A percentile compares a stretch with the other conserved stretches of the same genome.
These are phyloP conservation scores for Agonopterix subpropinquella DNA, from an alignment of 2,888 invertebrate species.

Conservation along the genomic window DNA sequence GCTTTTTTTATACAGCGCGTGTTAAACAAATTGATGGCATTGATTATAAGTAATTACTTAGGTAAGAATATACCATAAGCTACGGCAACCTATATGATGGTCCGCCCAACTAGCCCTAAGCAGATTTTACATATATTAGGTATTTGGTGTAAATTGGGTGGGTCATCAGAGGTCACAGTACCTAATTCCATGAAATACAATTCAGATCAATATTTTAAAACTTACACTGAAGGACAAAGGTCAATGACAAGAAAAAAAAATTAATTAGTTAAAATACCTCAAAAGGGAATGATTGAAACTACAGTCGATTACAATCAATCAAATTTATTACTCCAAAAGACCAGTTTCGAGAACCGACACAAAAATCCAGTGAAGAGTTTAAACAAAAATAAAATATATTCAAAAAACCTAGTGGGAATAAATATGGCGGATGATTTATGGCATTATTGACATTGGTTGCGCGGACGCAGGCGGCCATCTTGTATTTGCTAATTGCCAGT, in stretches of 20 bases:
- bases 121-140: no score
- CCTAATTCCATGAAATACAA: no score
- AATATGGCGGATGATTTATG: conserved; percentile 68
- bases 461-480: conserved; percentile 62
- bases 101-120: no score
- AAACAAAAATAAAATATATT: conserved; percentile 45
- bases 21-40: no score
- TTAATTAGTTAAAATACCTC: background rate
- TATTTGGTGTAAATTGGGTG: no score
- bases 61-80: no score
- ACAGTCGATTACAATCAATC: conserved; percentile 11
- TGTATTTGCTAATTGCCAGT: conserved; percentile 56
- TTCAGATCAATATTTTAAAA: no score
- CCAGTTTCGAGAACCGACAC: conserved; percentile 10
- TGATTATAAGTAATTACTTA: no score
- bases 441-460: conserved; percentile 60
- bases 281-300: conserved; percentile 3
- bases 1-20: no score
- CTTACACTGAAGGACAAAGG: no score
- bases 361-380: conserved; percentile 8
- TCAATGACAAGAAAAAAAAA: background rate
- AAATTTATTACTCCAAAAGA: conserved; percentile 10
- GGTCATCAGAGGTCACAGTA: no score
- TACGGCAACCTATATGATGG: no score
- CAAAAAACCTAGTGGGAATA: conserved; percentile 46